A percentile compares a stretch with the other conserved stretches of the same genome.
phyloP scores from a whole-genome alignment of 2,888 invertebrate species.

The Drosophila mercatorum region DNA sequence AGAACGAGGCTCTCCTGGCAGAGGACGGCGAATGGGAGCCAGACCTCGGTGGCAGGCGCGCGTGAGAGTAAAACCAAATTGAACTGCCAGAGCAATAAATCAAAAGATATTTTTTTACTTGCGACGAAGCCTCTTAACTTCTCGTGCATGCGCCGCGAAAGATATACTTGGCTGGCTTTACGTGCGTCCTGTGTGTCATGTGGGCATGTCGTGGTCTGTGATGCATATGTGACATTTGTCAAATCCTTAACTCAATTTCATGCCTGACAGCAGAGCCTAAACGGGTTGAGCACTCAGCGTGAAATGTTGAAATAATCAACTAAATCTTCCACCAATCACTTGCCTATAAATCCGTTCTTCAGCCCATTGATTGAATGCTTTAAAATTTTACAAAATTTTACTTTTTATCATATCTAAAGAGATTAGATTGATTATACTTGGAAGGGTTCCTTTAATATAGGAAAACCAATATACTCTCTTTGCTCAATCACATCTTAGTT shows the following conservation, averaged over 20 bases:
- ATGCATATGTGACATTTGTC: slow-evolving; percentile 21
- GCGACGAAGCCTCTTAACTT: slow-evolving; percentile 39
- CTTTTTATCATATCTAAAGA: too few species aligned
- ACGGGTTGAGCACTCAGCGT: slow-evolving; percentile 19
- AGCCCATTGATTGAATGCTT: not conserved
- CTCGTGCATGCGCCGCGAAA: slow-evolving; percentile 20
- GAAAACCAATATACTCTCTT: too few species aligned
- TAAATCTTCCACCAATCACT: slow-evolving; percentile 11
- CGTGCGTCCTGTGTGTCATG: not conserved
- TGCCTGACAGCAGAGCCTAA: slow-evolving; percentile 31
- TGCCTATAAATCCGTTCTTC: not conserved
- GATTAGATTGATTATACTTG: too few species aligned
- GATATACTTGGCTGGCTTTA: slow-evolving; percentile 26
- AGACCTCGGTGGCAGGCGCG: slow-evolving; percentile 28
- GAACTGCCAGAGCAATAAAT: slow-evolving; percentile 72
- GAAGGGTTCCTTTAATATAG: too few species aligned
- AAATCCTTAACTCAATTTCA: slow-evolving; percentile 47
- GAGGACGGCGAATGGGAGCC: not conserved
- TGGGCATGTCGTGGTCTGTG: not conserved
- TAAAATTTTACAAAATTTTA: too few species aligned
- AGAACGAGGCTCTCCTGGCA: slow-evolving; percentile 14
- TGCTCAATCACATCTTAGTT: too few species aligned
- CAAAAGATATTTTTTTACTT: slow-evolving; percentile 53
- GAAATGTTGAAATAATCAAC: slow-evolving; percentile 11
- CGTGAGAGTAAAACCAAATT: slow-evolving; percentile 63